A percentile compares a stretch with the other conserved stretches of the same genome.
Conservation (phyloP, 2,888 invertebrate genomes). For the Auanema freiburgensis region DNA sequence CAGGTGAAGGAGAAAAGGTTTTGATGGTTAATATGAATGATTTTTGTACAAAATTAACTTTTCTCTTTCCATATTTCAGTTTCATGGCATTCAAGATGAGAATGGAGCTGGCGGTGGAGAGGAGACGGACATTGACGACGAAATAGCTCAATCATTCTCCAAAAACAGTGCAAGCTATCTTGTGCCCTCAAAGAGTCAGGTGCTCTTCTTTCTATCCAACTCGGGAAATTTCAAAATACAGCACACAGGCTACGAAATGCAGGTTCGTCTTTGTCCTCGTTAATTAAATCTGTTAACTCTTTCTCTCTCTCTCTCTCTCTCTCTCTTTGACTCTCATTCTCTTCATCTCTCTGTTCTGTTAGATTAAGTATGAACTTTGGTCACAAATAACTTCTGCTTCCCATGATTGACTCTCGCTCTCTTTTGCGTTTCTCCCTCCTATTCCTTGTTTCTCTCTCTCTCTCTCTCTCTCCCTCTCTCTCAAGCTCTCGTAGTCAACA, state of each 20-base stretch:
- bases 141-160: conserved; percentile 18
- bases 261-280: conserved; percentile 27
- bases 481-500: neutral
- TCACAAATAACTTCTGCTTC: neutral
- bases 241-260: conserved; percentile 52
- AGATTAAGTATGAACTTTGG: neutral
- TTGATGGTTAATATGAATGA: neutral
- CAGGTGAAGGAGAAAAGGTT: conserved; percentile 7
- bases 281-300: neutral
- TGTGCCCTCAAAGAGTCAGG: conserved; percentile 50
- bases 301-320: neutral
- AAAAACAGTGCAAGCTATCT: conserved; percentile 8
- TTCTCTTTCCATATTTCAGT: conserved; percentile 1
- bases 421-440: neutral
- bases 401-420: neutral
- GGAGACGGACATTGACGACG: conserved; percentile 21
- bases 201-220: conserved; percentile 53
- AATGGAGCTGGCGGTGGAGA: neutral
- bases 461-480: neutral
- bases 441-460: neutral
- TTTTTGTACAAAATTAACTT: neutral
- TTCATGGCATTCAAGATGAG: neutral
- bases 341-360: neutral
- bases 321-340: neutral
- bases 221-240: conserved; percentile 43